Base-by-base conservation (phyloP, 2,113 vertebrate species). In the Lethenteron reissneri region DNA sequence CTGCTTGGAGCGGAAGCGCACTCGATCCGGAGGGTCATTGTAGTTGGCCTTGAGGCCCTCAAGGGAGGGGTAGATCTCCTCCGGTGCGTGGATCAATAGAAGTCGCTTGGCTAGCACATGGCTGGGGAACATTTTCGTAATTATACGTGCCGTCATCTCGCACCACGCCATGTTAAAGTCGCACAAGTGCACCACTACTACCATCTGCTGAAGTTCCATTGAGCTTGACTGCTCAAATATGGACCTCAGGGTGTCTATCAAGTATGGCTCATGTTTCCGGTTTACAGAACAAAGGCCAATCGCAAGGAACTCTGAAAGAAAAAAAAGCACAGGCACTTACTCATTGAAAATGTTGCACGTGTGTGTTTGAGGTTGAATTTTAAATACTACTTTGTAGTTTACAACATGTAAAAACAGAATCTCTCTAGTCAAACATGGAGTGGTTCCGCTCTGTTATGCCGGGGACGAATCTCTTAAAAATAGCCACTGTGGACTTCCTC, bases 241-340 rank as follows among this genome's bases (percentile, higher is more conserved):
- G 9, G 78, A 77, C 3, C 73, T 56, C 56, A 77, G 15, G 11
- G 78, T 78, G 12, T 13, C 71, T 71, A 72, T 11, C n/a, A 78
- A 70, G 21, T 74, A 75, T 10, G 62, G 71, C 56, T 72, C 74
- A 56, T 73, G 73, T 3, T 70, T 12, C 57, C 72, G 74, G 10
- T 71, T 71, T 15, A 76, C 71, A 10, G 78, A 74, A 21, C 74
- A 78, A 57, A 77, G 76, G 10, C 78, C 76, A 64, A 77, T 74
- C 15, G 71, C 71, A 58, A 78, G 57, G 69, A 74, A 76, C 71
- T 59, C 73, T 76, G 57, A 11, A 41, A n/a, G 69, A 14, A 56
- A 4, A 21, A 58, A 62, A 73, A 71, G 57, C 14, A 58, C 71
- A 72, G 56, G 12, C 10, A 21, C 17, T 57, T 12, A 10, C 69